Evolutionary conservation across 2,113 vertebrate genomes (phyloP).

Genomic region (Rhodinocichla rosea): DNA sequence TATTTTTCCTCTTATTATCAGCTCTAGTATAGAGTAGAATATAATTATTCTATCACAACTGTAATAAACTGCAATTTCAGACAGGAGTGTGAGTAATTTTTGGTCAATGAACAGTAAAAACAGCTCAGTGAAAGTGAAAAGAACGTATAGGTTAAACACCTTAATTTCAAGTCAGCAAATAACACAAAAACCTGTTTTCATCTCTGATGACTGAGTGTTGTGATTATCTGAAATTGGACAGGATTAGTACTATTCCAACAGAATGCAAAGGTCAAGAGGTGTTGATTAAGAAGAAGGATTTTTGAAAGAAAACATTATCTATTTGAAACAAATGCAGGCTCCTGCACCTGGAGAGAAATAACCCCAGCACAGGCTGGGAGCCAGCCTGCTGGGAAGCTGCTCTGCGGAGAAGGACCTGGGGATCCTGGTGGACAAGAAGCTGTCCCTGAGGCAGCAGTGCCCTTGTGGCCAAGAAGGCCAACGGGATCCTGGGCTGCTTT

Average conservation of each 20-base stretch:
- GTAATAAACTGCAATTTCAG: constrained; percentile 39
- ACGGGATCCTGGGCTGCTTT: background rate
- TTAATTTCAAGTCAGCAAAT: background rate
- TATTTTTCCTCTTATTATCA: background rate
- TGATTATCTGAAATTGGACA: constrained; percentile 7
- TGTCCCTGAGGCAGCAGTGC: background rate
- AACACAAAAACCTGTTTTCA: background rate
- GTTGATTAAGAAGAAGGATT: background rate
- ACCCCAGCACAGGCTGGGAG: background rate
- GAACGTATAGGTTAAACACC: background rate
- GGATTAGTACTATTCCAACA: background rate
- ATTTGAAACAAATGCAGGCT: background rate
- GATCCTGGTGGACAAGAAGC: background rate
- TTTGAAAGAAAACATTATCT: background rate
- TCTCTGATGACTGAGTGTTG: background rate
- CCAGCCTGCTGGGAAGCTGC: background rate
- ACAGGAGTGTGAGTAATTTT: constrained; percentile 21
- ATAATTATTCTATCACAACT: constrained; percentile 28
- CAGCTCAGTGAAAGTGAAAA: background rate
- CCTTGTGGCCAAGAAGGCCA: background rate
- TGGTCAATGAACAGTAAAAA: constrained; percentile 27
- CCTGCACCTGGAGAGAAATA: background rate
- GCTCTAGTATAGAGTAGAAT: background rate
- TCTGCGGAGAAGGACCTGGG: background rate
- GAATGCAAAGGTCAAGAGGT: background rate